Base-by-base conservation (phyloP, 1,140 invertebrate genomes). In the Drosophila sucinea region DNA sequence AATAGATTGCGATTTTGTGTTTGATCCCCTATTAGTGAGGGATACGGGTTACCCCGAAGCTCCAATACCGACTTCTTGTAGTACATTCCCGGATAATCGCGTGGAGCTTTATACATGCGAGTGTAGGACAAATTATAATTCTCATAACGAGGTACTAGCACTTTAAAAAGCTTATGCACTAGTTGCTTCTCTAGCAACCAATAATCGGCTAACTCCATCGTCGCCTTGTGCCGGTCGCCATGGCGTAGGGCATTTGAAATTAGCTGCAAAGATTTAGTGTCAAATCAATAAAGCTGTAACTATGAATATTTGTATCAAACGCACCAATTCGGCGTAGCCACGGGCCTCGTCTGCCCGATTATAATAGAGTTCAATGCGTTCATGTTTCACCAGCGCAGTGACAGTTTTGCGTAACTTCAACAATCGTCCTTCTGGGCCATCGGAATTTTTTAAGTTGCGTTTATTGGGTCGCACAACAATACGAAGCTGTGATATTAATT, bases 131-230 rank as follows among this genome's bases (percentile, higher is more conserved):
- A 91, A 38, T 93, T 94, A 77, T 94, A 95, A 79, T 96, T 94
- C 86, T 96, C 93, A 93, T 94, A 98, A 60, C 97, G 93, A 8
- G 97, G 97, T 25, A 95, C 97, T 17, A 98, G 91, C 17, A 98
- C 97, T 94, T 98, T 98, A 81, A 99, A 99, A 41, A 98, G 92
- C 93, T 98, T 98, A 80, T 98, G 97, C 4, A 98, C 93, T 10
- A 98, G 92, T 92, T 98, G 96, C 87, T 98, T 98, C 78, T 98
- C 97, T 60, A 95, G 78, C 41, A 99, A 92, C 97, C 97, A 99
- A 92, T 94, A 98, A 90, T 97, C 95, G 23, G 97, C 97, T 90
- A 96, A 93, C 79, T 98, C 96, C 97, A 99, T 98, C 6, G 97
- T 98, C 64, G 95, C 94, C 90, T 94, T 94, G 82, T 98, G 95